Conservation (phyloP, 2,888 invertebrate genomes). For the Lasioglossum malachurum region DNA sequence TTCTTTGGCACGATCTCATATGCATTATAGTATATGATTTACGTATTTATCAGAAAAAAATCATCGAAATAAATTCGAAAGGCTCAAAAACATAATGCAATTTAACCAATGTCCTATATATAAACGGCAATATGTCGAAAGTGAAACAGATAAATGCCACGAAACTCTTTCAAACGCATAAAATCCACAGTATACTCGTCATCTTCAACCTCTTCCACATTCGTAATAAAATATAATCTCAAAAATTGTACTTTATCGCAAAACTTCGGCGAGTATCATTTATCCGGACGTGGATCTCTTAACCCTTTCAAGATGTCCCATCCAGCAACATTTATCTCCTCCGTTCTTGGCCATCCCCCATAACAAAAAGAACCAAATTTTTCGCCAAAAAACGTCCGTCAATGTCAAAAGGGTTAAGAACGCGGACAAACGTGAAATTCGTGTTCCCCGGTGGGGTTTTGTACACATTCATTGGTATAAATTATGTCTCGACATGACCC, state of each 20-base stretch:
- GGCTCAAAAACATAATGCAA: too few species aligned
- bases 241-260: slow-evolving; percentile 39
- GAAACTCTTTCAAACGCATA: not conserved
- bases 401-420: slow-evolving; percentile 29
- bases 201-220: not conserved
- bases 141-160: too few species aligned
- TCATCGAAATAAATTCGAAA: too few species aligned
- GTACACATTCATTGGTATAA: slow-evolving; percentile 63
- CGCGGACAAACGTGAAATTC: slow-evolving; percentile 36
- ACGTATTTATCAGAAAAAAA: too few species aligned
- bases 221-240: slow-evolving; percentile 52
- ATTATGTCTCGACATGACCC: slow-evolving; percentile 79
- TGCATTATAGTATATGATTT: too few species aligned
- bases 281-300: slow-evolving; percentile 27
- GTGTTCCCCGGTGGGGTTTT: slow-evolving; percentile 29
- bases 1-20: not conserved
- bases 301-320: slow-evolving; percentile 18
- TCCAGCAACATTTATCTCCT: not conserved
- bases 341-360: not conserved
- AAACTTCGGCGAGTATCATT: slow-evolving; percentile 12
- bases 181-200: not conserved
- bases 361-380: not conserved
- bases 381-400: not conserved
- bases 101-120: too few species aligned
- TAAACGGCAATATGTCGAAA: too few species aligned